Evolutionary conservation across 1,140 invertebrate species (phyloP), one percentile per base, ranked within the genome.

Genomic region (Parasteatoda tepidariorum): DNA sequence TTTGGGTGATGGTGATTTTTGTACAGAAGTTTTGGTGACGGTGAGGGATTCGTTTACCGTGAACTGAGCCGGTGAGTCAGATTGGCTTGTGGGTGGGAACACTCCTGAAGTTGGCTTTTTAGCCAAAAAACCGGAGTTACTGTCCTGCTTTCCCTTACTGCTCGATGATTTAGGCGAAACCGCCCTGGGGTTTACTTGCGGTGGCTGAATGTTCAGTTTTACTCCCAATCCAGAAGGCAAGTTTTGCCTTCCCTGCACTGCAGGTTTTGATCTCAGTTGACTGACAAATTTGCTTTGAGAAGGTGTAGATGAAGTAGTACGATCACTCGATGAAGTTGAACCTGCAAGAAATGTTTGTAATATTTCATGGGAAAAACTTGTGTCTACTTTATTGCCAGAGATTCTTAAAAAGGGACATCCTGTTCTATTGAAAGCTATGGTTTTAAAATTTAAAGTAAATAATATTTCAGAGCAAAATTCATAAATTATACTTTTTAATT

Each of bases 211-310:
- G 31, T 30, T 71, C 22, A 82, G 24, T 61, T 82, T 82, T 31
- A 82, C 55, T 26, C 67, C 78, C 9, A 82, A 33, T 5, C 61
- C 62, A 31, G 74, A 33, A 61, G 66, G 34, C 48, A 82, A 30
- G 18, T 71, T 82, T 54, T 70, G 78, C 18, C 67, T 57, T 22
- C 41, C 38, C 28, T 59, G 55, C 2, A 28, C 38, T 28, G 78
- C 22, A 71, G 41, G 22, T 41, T 82, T 82, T 38, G 34, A 22
- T 41, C 67, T 59, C 13, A 82, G 68, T n/a, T 61, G 66, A 61
- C 64, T 61, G 6, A 82, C 26, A 70, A 71, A 70, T 71, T 82
- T 82, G 30, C 28, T 71, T 31, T 41, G 62, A 55, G 61, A 67
- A 30, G 48, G 26, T 34, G 48, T 9, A 30, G 78, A 59, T 66